Evolutionary conservation across 2,888 invertebrate species (phyloP).

Genomic region (Acrobasis suavella): DNA sequence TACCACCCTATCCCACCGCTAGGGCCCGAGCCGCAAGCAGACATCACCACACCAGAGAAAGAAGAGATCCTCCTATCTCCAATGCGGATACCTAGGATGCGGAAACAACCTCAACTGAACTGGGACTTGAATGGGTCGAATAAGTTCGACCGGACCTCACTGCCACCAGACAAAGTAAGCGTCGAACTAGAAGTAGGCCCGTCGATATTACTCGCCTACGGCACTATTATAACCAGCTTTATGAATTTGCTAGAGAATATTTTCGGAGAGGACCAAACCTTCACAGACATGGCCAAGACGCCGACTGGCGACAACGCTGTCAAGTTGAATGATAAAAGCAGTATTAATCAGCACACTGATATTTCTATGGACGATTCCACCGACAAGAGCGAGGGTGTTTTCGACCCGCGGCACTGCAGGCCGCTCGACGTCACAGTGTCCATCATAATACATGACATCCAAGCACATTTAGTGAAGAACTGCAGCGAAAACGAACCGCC

Average conservation of each 20-base stretch:
- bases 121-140: conserved; percentile 85
- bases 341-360: conserved; percentile 75
- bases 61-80: conserved; percentile 96
- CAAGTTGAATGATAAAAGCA: conserved; percentile 66
- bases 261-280: conserved; percentile 97
- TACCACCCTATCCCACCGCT: conserved; percentile 96
- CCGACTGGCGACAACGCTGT: conserved; percentile 71
- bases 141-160: conserved; percentile 92
- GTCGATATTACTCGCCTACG: conserved; percentile 94
- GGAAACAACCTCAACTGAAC: conserved; percentile 86
- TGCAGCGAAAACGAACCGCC: conserved; percentile 95
- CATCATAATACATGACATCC: conserved; percentile 96
- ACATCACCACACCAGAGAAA: conserved; percentile 96
- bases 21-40: conserved; percentile 94
- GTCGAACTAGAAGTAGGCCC: conserved; percentile 97
- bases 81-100: conserved; percentile 92
- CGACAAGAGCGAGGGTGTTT: conserved; percentile 83
- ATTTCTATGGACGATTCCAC: conserved; percentile 85
- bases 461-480: conserved; percentile 96
- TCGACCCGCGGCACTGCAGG: conserved; percentile 94
- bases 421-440: conserved; percentile 96
- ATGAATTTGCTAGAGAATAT: conserved; percentile 97
- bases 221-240: conserved; percentile 94
- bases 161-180: conserved; percentile 94
- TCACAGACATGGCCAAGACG: conserved; percentile 93